Evolutionary conservation across 2,797 vertebrate species (phyloP).

Genomic region (Staurois parvus): DNA sequence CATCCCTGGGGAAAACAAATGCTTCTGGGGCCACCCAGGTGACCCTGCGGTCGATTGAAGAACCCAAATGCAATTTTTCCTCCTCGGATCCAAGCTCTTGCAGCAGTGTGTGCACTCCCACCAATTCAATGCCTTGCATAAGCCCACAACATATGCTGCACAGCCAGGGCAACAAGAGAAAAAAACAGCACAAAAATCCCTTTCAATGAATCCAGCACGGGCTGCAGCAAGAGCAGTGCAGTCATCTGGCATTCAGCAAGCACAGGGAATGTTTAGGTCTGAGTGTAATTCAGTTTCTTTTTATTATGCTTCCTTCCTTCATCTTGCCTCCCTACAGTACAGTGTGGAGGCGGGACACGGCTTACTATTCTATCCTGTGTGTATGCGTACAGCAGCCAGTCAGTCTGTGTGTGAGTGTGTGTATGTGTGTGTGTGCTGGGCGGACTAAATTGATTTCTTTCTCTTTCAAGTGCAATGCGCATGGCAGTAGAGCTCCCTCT

Average conservation of each 20-base stretch:
- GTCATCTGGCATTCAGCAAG: slow-evolving; percentile 5
- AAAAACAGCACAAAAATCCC: neutral
- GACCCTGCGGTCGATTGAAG: slow-evolving; percentile 4
- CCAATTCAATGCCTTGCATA: slow-evolving; percentile 33
- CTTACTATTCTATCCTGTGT: slow-evolving; percentile 18
- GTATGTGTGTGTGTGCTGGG: slow-evolving; percentile 9
- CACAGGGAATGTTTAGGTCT: neutral
- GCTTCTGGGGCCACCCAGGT: slow-evolving; percentile 46
- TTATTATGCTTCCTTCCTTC: slow-evolving; percentile 54
- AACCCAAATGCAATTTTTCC: slow-evolving; percentile 22
- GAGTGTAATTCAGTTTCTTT: slow-evolving; percentile 53
- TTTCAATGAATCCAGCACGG: neutral
- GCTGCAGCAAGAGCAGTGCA: slow-evolving; percentile 8
- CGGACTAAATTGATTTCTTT: slow-evolving; percentile 50
- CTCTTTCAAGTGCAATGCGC: neutral
- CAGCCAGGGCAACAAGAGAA: neutral
- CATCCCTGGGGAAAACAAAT: slow-evolving; percentile 32
- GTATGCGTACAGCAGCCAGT: neutral
- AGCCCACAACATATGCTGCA: slow-evolving; percentile 30
- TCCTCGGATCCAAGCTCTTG: slow-evolving; percentile 10
- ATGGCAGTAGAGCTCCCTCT: slow-evolving; percentile 44
- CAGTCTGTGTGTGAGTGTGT: neutral
- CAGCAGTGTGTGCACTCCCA: slow-evolving; percentile 46
- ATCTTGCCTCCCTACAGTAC: slow-evolving; percentile 33
- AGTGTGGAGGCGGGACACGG: slow-evolving; percentile 53